Base-by-base conservation (phyloP, 2,797 vertebrate species). In the Ataeniobius toweri region DNA sequence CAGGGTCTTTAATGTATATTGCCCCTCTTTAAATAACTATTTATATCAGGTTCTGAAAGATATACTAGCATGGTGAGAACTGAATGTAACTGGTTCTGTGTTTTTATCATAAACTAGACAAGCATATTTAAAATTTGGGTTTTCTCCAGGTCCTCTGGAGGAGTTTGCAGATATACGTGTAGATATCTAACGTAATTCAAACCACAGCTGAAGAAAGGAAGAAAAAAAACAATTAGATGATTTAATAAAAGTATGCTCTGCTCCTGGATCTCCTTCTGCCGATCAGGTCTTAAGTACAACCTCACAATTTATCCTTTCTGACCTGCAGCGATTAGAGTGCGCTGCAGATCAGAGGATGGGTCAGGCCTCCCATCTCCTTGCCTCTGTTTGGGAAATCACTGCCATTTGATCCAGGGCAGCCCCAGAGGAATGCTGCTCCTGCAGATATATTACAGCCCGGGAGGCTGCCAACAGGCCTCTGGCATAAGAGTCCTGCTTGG, bases 341-440 rank as follows among this genome's bases (percentile, higher is more conserved):
- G 83, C 36, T 89, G 89, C 87, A 91, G 92, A 94, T 93, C 93
- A 94, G 90, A 94, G 90, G 86, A 92, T 79, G 91, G 93, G 93
- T 94, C 93, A 95, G 91, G 86, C 91, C 87, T 91, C 87, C 91
- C 92, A 92, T 94, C 90, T 90, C 90, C 86, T 88, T 77, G 88
- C 90, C 85, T 89, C 89, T 93, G 87, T 92, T 92, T 89, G 92
- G 91, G 87, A 94, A 94, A 95, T 94, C 91, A 80, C 89, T 91
- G 93, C 89, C 94, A 94, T 95, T 94, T 94, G 93, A 95, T 95
- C 93, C 92, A 76, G 92, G 91, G 90, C 84, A 90, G 91, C 93
- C 94, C 89, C 91, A 90, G 90, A 95, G 94, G 92, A 94, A 94
- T 90, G 93, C 92, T 93, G 92, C 89, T 91, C 84, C 86, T 69